These are phyloP conservation scores for Antechinus stuartii DNA, from an alignment of 2,113 vertebrate species.

Conservation along the genomic window DNA sequence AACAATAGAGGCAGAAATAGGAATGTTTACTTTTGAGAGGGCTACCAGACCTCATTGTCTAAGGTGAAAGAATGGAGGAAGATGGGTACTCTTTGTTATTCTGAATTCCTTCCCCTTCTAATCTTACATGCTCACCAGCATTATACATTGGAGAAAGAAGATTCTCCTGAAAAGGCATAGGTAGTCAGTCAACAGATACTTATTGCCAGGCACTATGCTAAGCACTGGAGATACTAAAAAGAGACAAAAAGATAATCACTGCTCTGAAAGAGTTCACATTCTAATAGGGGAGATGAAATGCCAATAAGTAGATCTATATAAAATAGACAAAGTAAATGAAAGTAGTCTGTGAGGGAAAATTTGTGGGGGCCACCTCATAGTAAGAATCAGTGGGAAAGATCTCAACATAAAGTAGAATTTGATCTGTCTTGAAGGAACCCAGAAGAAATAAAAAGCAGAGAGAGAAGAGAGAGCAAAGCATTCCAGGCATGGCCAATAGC, in stretches of 20 bases:
- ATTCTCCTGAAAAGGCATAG: conserved; percentile 9
- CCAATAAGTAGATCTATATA: background rate
- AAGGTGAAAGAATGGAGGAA: background rate
- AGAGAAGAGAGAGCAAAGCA: background rate
- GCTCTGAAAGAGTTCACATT: background rate
- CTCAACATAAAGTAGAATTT: background rate
- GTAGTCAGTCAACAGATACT: background rate
- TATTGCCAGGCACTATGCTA: background rate
- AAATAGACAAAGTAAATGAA: background rate
- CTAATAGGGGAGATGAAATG: background rate
- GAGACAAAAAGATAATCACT: background rate
- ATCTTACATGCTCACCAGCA: background rate
- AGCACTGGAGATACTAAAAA: background rate
- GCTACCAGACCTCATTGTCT: background rate
- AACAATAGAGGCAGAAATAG: background rate
- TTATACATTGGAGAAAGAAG: background rate
- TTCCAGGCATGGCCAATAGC: background rate
- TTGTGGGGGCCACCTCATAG: background rate
- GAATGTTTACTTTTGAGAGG: background rate
- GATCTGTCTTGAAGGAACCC: background rate
- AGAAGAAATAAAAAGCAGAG: background rate
- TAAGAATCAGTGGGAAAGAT: background rate
- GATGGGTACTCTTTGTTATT: background rate
- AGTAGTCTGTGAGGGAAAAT: background rate
- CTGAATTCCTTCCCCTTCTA: background rate